Evolutionary conservation across 2,797 vertebrate species (phyloP).

Genomic region (Bufotes viridis): DNA sequence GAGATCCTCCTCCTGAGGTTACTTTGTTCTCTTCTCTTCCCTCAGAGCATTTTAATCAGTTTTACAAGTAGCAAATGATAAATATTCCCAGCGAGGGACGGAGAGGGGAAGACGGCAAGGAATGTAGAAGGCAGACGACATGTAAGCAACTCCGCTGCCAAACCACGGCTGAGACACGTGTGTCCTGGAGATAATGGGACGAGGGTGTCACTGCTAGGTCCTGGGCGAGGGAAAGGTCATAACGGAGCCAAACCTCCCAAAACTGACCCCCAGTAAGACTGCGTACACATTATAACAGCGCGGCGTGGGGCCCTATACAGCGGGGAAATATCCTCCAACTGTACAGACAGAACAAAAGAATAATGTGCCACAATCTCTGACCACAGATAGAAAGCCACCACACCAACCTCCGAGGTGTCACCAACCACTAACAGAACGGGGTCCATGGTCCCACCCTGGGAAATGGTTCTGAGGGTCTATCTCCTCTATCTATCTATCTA

Average conservation of each 20-base stretch:
- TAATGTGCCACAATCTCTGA: no score
- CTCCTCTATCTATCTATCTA: no score
- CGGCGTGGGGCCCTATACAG: no score
- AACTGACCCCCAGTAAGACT: neutral
- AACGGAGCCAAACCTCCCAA: neutral
- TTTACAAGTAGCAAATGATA: constrained; percentile 71
- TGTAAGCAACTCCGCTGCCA: neutral
- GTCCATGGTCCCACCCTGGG: no score
- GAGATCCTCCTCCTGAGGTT: constrained; percentile 61
- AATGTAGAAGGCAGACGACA: neutral
- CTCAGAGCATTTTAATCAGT: constrained; percentile 69
- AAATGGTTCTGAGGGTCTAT: no score
- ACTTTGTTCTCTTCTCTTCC: constrained; percentile 64
- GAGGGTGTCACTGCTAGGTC: neutral
- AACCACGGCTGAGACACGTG: neutral
- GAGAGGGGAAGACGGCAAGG: constrained; percentile 49
- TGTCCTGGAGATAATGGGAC: constrained; percentile 17
- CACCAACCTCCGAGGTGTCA: no score
- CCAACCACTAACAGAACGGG: no score
- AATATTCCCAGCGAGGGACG: constrained; percentile 77
- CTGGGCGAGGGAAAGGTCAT: neutral
- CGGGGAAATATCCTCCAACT: no score
- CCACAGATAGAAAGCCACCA: no score
- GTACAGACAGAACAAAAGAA: no score
- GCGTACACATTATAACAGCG: no score